Conservation (phyloP, 2,113 vertebrate species). For the Nanger granti region DNA sequence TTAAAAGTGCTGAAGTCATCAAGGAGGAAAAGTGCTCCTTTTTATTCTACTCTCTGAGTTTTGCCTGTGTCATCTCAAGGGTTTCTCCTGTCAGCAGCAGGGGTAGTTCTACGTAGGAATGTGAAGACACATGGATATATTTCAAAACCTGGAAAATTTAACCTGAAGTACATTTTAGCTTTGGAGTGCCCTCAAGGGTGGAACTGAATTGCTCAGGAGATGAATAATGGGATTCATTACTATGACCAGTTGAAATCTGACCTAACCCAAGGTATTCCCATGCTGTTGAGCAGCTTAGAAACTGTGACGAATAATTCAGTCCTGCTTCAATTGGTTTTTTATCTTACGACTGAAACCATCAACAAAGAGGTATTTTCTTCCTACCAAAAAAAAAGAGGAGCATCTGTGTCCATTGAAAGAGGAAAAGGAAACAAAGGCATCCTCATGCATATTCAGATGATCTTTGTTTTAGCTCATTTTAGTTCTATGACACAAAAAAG, state of each 20-base stretch:
- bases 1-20: conserved; percentile 35
- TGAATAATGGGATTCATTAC: conserved; percentile 60
- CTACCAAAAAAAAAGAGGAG: background rate
- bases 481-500: background rate
- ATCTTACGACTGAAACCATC: background rate
- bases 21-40: background rate
- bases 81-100: background rate
- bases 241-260: conserved; percentile 39
- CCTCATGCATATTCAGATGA: background rate
- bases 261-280: background rate
- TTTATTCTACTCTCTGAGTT: conserved; percentile 30
- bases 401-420: background rate
- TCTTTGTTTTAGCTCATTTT: background rate
- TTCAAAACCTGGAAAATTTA: conserved; percentile 49
- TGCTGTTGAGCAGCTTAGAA: background rate
- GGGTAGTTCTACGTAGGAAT: background rate
- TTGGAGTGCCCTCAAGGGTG: conserved; percentile 33
- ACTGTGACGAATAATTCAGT: background rate
- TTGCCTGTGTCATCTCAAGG: conserved; percentile 39
- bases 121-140: background rate
- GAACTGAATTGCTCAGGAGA: conserved; percentile 29
- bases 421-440: background rate
- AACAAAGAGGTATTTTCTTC: background rate
- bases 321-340: background rate
- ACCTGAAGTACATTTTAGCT: conserved; percentile 45